Conservation (phyloP, 92 coral and sea anemone genomes). For the Plumapathes pennacea region DNA sequence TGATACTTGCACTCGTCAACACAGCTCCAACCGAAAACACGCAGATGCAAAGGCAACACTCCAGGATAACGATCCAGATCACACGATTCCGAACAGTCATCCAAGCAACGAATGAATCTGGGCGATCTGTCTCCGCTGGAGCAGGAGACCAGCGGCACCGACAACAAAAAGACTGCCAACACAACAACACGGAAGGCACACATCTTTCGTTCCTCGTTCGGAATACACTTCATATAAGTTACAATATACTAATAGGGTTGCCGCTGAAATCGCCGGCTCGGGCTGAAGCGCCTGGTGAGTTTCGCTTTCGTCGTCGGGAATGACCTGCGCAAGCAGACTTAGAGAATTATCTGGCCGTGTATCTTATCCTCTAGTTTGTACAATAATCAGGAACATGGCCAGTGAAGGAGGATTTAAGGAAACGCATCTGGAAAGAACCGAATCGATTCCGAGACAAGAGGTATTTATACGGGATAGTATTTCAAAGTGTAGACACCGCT, state of each 20-base stretch:
- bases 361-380: no score
- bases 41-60: constrained; percentile 62
- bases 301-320: no score
- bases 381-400: no score
- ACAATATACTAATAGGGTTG: no score
- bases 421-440: constrained; percentile 71
- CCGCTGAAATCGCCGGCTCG: no score
- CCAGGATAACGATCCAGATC: constrained; percentile 68
- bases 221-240: no score
- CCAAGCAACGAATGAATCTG: constrained; percentile 51
- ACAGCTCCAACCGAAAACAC: constrained; percentile 84
- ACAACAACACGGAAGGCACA: constrained; percentile 71
- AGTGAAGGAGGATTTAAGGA: no score
- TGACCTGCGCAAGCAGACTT: no score
- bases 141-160: constrained; percentile 40
- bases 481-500: no score
- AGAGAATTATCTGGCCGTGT: no score
- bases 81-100: constrained; percentile 46
- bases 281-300: no score
- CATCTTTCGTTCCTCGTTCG: not conserved
- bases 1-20: constrained; percentile 91
- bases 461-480: constrained; percentile 10
- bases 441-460: constrained; percentile 49
- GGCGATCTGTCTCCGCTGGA: constrained; percentile 75
- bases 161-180: constrained; percentile 73